phyloP scores from a whole-genome alignment of 2,797 vertebrate species.

The Cyprinodon diabolis region DNA sequence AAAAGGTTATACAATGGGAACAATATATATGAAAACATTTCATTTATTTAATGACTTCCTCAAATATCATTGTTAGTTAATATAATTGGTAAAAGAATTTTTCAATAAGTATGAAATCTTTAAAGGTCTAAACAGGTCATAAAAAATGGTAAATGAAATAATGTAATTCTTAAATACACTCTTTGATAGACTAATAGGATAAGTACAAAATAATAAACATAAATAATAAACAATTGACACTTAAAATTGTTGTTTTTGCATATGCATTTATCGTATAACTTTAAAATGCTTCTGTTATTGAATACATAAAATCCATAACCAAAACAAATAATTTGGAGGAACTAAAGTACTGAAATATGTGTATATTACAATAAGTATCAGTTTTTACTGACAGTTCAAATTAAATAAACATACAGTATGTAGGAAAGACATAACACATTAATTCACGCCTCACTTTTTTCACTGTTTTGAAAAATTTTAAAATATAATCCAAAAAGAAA shows the following conservation, averaged over 20 bases:
- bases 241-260: too few species aligned
- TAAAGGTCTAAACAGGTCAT: neutral
- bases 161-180: too few species aligned
- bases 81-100: neutral
- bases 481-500: slow-evolving; percentile 5
- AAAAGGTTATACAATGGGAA: neutral
- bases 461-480: neutral
- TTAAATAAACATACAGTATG: neutral
- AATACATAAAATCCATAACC: too few species aligned
- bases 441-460: neutral
- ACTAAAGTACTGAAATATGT: neutral
- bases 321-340: too few species aligned
- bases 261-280: neutral
- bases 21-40: neutral
- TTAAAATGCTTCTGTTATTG: neutral
- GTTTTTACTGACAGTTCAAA: neutral
- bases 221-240: too few species aligned
- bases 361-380: neutral
- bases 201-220: too few species aligned
- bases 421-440: neutral
- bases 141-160: neutral
- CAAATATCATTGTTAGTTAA: too few species aligned
- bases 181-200: too few species aligned
- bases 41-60: too few species aligned
- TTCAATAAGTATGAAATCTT: neutral